Evolutionary conservation across 2,888 invertebrate species (phyloP).

Genomic region (Agapostemon virescens): DNA sequence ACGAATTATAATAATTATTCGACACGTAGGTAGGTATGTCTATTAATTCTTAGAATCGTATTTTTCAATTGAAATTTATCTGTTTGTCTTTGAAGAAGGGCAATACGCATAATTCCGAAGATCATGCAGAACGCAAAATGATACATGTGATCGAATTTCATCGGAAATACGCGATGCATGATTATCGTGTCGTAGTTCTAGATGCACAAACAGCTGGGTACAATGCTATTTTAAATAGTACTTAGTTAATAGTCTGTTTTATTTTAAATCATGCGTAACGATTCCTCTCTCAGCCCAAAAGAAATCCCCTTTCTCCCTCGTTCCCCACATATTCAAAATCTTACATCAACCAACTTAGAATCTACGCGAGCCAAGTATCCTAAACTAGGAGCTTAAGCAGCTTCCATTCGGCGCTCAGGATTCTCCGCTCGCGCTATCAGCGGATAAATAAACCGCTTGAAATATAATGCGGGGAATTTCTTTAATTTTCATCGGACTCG

Average conservation of each 20-base stretch:
- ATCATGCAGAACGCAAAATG: constrained; percentile 44
- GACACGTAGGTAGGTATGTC: too few species aligned
- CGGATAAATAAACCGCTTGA: constrained; percentile 46
- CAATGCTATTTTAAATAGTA: too few species aligned
- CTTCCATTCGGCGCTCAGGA: background rate
- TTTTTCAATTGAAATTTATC: constrained; percentile 36
- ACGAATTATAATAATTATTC: too few species aligned
- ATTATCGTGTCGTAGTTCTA: constrained; percentile 59
- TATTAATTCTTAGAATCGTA: too few species aligned
- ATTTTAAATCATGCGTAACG: too few species aligned
- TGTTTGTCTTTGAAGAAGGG: constrained; percentile 55
- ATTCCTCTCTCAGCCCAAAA: too few species aligned
- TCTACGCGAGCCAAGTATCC: background rate
- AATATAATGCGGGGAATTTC: constrained; percentile 38
- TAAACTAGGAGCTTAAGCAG: background rate
- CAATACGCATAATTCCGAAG: constrained; percentile 25
- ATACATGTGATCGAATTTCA: constrained; percentile 61
- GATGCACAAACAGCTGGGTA: too few species aligned
- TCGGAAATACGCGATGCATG: constrained; percentile 46
- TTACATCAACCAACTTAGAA: background rate
- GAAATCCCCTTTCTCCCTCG: background rate
- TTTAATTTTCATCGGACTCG: constrained; percentile 6
- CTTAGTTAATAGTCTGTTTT: too few species aligned
- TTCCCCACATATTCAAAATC: background rate
- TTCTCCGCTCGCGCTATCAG: constrained; percentile 17